A percentile compares a stretch with the other conserved stretches of the same genome.
Conservation (phyloP, 1,140 invertebrate species). For the Drosophila varians region DNA sequence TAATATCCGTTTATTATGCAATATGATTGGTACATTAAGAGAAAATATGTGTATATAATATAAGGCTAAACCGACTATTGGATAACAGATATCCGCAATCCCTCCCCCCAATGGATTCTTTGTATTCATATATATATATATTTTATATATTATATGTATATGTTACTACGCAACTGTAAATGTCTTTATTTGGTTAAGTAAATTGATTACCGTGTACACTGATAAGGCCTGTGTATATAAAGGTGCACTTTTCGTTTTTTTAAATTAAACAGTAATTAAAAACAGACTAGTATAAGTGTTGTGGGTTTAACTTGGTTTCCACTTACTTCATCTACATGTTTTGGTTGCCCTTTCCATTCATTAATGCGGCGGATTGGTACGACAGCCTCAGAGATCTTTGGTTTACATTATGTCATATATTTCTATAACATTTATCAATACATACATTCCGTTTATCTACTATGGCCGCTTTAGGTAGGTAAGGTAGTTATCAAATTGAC, state of each 20-base stretch:
- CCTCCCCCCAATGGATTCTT: slow-evolving; percentile 1
- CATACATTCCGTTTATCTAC: no score
- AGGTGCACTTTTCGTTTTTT: slow-evolving; percentile 1
- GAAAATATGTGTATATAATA: not conserved
- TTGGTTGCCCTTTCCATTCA: no score
- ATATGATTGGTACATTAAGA: not conserved
- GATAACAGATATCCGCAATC: no score
- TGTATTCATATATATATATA: slow-evolving; percentile 16
- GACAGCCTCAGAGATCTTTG: no score
- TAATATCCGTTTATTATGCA: slow-evolving; percentile 2
- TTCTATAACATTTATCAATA: no score
- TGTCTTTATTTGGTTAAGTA: slow-evolving; percentile 33
- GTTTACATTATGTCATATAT: no score
- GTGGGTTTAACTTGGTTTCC: not conserved
- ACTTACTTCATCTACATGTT: not conserved
- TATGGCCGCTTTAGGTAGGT: no score
- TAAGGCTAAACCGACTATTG: not conserved
- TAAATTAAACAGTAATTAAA: not conserved
- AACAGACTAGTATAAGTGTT: not conserved
- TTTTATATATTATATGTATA: no score
- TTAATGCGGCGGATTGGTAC: no score
- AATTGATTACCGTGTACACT: slow-evolving; percentile 26
- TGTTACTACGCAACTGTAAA: slow-evolving; percentile 30
- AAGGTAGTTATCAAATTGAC: not conserved
- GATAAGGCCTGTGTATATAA: slow-evolving; percentile 20